Conservation (phyloP, 2,113 vertebrate species). For the Varanus komodoensis region DNA sequence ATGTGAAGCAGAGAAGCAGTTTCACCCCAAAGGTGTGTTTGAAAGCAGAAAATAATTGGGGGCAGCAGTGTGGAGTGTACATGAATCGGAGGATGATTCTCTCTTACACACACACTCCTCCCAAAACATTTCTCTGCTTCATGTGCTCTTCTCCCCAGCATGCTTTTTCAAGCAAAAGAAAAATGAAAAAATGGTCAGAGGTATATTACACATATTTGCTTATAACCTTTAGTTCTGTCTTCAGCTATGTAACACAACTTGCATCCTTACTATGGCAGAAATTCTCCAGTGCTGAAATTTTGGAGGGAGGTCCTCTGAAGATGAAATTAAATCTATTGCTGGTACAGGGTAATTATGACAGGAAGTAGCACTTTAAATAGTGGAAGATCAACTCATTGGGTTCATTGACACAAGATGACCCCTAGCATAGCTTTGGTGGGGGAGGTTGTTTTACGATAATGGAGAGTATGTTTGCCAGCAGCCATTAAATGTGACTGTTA, state of each 20-base stretch:
- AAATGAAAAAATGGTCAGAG: background rate
- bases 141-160: background rate
- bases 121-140: background rate
- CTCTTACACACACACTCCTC: background rate
- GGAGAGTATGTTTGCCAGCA: background rate
- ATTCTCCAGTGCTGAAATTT: background rate
- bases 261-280: background rate
- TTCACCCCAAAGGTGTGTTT: background rate
- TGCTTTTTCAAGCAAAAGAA: background rate
- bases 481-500: background rate
- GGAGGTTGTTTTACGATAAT: background rate
- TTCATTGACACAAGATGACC: background rate
- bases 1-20: background rate
- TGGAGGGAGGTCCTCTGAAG: background rate
- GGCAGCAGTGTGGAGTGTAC: background rate
- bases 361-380: background rate
- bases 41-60: background rate
- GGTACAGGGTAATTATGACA: background rate
- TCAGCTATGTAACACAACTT: background rate
- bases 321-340: background rate
- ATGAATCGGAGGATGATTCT: background rate
- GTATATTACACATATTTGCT: background rate
- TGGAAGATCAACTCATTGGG: background rate
- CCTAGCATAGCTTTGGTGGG: background rate
- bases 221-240: background rate